Conservation (phyloP, 2,888 invertebrate genomes). For the Eurytoma adleriae region DNA sequence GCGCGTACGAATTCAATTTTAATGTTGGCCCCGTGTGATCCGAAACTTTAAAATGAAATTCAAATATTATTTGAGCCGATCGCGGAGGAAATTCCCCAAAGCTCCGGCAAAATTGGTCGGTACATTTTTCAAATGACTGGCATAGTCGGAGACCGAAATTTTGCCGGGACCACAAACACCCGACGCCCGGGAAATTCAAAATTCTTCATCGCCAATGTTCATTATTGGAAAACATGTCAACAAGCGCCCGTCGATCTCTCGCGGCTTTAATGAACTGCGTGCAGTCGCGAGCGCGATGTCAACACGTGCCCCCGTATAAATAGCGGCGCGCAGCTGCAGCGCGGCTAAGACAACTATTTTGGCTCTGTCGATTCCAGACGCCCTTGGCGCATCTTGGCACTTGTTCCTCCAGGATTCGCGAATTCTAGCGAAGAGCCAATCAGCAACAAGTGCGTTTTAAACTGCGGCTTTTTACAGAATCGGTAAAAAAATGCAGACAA, state of each 20-base stretch:
- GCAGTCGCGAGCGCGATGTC: too few relatives aligned
- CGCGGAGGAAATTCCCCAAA: background rate
- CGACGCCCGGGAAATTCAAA: constrained; percentile 30
- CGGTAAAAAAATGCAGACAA: background rate
- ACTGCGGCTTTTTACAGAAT: background rate
- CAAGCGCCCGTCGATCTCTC: constrained; percentile 1
- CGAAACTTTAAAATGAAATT: background rate
- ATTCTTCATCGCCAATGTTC: constrained; percentile 16
- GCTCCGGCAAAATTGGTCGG: background rate
- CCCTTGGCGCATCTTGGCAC: too few relatives aligned
- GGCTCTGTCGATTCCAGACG: too few relatives aligned
- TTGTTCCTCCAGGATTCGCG: too few relatives aligned
- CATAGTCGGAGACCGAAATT: constrained; percentile 28
- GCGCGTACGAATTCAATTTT: too few relatives aligned
- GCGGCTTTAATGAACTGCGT: constrained; percentile 34
- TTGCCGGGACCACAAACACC: background rate
- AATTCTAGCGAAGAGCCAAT: too few relatives aligned
- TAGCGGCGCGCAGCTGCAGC: background rate
- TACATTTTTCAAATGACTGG: constrained; percentile 1
- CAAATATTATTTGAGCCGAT: background rate
- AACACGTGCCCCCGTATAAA: background rate
- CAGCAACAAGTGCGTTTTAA: background rate
- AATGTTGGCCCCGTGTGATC: too few relatives aligned
- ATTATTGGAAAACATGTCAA: constrained; percentile 39
- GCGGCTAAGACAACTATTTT: background rate